phyloP scores from a whole-genome alignment of 2,113 vertebrate species.

The Paedocypris sp. region DNA sequence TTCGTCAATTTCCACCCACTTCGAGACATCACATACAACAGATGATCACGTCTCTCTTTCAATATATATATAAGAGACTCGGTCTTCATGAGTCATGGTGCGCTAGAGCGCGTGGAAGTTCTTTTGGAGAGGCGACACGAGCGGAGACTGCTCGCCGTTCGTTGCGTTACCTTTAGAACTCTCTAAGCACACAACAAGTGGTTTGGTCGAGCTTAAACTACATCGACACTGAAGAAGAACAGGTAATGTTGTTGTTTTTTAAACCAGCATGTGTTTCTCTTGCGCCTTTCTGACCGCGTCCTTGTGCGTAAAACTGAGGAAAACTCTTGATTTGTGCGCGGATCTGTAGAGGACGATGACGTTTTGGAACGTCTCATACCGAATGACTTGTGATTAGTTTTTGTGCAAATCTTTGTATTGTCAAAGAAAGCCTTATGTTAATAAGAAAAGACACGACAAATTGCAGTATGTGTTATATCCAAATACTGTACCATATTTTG shows the following conservation, averaged over 20 bases:
- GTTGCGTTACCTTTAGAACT: constrained; percentile 19
- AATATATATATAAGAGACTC: constrained; percentile 54
- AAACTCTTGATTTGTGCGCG: not conserved
- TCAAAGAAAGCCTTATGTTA: no score
- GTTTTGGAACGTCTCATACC: no score
- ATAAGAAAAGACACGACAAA: no score
- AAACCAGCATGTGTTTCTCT: not conserved
- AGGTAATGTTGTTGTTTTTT: constrained; percentile 33
- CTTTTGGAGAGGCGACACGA: constrained; percentile 17
- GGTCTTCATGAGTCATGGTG: constrained; percentile 46
- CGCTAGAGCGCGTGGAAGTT: constrained; percentile 32
- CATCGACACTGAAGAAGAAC: constrained; percentile 2
- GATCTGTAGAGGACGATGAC: not conserved
- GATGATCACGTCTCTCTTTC: constrained; percentile 42
- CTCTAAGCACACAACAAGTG: constrained; percentile 8
- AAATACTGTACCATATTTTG: no score
- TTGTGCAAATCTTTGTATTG: no score
- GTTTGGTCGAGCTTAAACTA: constrained; percentile 9
- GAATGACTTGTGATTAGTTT: no score
- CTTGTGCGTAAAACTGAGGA: constrained; percentile 25
- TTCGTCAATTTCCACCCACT: constrained; percentile 58
- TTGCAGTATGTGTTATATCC: no score
- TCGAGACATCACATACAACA: constrained; percentile 48
- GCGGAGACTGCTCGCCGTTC: constrained; percentile 7
- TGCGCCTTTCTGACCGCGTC: not conserved